phyloP scores from a whole-genome alignment of 2,797 vertebrate genomes.

The Capromys pilorides region DNA sequence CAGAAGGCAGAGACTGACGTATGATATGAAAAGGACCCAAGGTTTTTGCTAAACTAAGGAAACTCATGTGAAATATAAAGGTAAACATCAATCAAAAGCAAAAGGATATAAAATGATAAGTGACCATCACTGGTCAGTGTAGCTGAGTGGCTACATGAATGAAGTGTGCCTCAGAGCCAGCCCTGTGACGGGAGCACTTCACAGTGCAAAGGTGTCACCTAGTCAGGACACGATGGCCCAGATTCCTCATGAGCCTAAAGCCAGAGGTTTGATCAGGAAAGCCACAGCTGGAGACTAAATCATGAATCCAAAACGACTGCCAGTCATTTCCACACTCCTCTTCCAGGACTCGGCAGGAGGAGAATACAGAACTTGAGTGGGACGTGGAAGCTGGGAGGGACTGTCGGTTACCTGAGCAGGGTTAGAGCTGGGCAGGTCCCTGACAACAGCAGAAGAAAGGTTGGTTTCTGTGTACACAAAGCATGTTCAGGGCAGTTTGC shows the following conservation, averaged over 20 bases:
- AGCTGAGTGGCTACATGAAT: background rate
- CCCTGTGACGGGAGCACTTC: too few species aligned
- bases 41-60: background rate
- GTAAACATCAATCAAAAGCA: background rate
- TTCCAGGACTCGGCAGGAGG: background rate
- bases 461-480: background rate
- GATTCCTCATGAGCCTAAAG: background rate
- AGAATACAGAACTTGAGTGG: background rate
- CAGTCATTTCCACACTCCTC: too few species aligned
- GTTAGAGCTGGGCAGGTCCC: background rate
- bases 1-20: background rate
- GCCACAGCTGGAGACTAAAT: background rate
- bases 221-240: too few species aligned
- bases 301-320: background rate
- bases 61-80: background rate
- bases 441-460: background rate
- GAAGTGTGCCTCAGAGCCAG: background rate
- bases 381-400: background rate
- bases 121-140: background rate
- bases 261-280: background rate
- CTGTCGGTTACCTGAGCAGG: background rate
- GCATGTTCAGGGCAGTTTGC: background rate
- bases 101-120: background rate
- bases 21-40: background rate
- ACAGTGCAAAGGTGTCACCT: background rate